Conservation (phyloP, 2,797 vertebrate genomes). For the Micrastur ruficollis region DNA sequence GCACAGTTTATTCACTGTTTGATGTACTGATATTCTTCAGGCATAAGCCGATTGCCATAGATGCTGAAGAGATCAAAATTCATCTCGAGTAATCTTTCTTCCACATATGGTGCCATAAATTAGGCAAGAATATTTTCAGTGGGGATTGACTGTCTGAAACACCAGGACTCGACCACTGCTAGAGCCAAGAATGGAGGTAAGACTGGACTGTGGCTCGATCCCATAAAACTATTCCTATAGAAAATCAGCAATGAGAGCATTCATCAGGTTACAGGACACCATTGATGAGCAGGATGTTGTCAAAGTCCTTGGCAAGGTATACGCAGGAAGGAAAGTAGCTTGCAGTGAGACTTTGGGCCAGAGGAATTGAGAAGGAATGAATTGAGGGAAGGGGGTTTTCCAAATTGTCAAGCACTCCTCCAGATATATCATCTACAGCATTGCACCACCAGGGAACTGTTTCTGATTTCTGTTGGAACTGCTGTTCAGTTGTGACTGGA, state of each 20-base stretch:
- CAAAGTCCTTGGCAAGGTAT: not conserved
- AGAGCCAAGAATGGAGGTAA: not conserved
- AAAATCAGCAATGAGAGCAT: not conserved
- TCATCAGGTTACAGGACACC: not conserved
- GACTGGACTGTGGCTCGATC: not conserved
- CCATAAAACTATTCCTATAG: not conserved
- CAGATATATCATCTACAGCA: not conserved
- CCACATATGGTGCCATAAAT: not conserved
- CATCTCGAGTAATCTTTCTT: not conserved
- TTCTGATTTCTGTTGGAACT: conserved; percentile 19
- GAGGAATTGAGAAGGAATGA: not conserved
- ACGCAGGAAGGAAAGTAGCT: not conserved
- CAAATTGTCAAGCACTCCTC: not conserved
- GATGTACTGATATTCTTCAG: not conserved
- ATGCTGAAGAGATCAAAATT: not conserved
- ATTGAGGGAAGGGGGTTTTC: not conserved
- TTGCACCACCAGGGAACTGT: not conserved
- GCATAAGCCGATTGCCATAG: not conserved
- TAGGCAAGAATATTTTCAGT: not conserved
- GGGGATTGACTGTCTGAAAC: not conserved
- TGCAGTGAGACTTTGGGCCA: not conserved
- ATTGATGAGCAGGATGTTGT: not conserved
- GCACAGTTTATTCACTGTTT: not conserved
- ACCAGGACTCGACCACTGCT: not conserved
- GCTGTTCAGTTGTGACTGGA: not conserved